phyloP scores from a whole-genome alignment of 2,113 vertebrate genomes.

The Glaucomys volans region DNA sequence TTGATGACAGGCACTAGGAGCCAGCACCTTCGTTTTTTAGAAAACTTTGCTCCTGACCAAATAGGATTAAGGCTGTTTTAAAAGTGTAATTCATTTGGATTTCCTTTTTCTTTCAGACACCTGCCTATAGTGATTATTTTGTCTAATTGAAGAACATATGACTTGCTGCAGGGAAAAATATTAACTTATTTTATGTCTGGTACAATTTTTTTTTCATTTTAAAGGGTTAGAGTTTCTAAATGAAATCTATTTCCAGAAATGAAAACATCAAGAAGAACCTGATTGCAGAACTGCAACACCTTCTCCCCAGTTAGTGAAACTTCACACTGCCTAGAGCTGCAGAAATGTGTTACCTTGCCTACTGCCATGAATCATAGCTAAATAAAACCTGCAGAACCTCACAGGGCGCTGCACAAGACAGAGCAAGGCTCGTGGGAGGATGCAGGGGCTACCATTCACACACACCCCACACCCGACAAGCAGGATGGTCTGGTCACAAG shows the following conservation, averaged over 20 bases:
- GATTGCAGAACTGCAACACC: not conserved
- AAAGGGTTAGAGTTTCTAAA: conserved; percentile 48
- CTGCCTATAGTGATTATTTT: conserved; percentile 46
- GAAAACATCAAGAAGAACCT: not conserved
- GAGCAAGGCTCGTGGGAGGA: not conserved
- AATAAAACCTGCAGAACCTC: not conserved
- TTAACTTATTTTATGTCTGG: not conserved
- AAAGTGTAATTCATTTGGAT: conserved; percentile 52
- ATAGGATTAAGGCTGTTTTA: conserved; percentile 48
- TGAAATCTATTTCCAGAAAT: conserved; percentile 48
- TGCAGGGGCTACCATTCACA: no score
- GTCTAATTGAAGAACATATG: conserved; percentile 31
- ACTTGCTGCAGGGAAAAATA: not conserved
- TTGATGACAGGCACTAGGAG: conserved; percentile 21
- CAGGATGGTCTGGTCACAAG: not conserved
- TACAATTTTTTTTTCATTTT: not conserved
- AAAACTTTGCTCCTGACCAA: conserved; percentile 49
- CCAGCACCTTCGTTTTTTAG: not conserved
- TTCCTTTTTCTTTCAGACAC: conserved; percentile 53
- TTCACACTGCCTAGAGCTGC: not conserved
- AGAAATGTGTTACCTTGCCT: not conserved
- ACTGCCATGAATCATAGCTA: not conserved
- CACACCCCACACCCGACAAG: fast-evolving
- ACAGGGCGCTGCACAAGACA: not conserved
- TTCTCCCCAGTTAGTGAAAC: not conserved